phyloP scores from a whole-genome alignment of 2,888 invertebrate species.

The Dryobota labecula region DNA sequence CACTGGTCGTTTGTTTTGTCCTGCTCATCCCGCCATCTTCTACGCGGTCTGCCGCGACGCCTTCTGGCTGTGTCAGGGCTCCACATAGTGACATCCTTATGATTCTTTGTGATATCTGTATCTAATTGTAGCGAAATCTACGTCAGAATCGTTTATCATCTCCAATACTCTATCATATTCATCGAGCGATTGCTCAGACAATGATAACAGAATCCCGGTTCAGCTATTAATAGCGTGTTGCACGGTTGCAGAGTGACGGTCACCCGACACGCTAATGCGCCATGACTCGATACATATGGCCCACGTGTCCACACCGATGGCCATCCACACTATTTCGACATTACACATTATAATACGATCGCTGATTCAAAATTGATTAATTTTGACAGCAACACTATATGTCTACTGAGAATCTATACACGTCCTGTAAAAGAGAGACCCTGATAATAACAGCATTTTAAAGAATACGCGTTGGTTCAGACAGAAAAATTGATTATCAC shows the following conservation, averaged over 20 bases:
- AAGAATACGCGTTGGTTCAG: not conserved
- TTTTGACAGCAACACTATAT: constrained; percentile 30
- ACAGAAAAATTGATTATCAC: not conserved
- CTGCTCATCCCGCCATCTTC: no score
- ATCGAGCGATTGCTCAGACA: constrained; percentile 27
- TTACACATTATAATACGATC: constrained; percentile 48
- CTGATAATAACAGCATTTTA: not conserved
- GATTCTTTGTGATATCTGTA: no score
- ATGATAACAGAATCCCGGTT: constrained; percentile 65
- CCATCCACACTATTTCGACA: constrained; percentile 62
- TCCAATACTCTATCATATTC: constrained; percentile 21
- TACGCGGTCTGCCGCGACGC: no score
- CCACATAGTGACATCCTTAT: no score
- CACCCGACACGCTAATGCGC: constrained; percentile 89
- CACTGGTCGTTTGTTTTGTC: no score
- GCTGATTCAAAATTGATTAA: constrained; percentile 29
- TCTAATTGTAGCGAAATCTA: not conserved
- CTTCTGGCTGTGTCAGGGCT: no score
- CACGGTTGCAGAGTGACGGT: constrained; percentile 77
- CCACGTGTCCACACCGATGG: constrained; percentile 75
- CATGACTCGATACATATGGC: constrained; percentile 89
- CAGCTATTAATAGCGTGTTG: constrained; percentile 78
- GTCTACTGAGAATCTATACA: not conserved
- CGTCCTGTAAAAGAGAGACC: not conserved
- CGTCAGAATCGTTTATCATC: not conserved